These are phyloP conservation scores for Gallinago nigripennis DNA, from an alignment of 2,797 vertebrate genomes.

Conservation along the genomic window DNA sequence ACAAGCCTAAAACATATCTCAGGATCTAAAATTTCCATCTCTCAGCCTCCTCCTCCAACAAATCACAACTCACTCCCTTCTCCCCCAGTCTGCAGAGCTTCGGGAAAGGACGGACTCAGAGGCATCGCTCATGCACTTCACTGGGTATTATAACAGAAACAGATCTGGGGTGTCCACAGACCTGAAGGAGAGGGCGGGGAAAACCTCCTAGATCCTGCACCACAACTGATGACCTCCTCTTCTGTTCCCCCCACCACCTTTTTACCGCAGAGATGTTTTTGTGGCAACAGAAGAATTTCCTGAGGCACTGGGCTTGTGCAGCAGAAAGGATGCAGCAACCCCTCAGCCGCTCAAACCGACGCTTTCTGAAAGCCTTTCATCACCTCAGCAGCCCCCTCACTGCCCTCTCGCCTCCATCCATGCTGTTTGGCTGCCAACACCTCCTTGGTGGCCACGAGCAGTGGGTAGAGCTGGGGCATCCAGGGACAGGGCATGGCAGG, in stretches of 20 bases:
- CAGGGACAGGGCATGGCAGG: accelerated
- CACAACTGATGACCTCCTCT: neutral
- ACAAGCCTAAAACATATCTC: constrained; percentile 16
- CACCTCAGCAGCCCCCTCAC: neutral
- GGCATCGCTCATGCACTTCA: neutral
- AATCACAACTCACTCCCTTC: neutral
- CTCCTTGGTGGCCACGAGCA: accelerated
- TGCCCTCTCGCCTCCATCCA: neutral
- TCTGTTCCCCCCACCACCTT: neutral
- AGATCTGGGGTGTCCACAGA: neutral
- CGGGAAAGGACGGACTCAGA: neutral
- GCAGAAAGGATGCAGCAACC: neutral
- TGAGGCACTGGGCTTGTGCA: neutral
- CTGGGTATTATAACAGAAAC: neutral
- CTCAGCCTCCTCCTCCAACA: neutral
- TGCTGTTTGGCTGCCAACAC: neutral
- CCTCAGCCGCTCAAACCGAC: accelerated
- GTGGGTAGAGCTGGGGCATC: neutral
- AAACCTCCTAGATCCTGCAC: neutral
- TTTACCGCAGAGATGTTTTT: neutral
- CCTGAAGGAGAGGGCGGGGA: neutral
- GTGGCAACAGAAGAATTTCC: neutral
- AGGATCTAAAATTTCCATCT: constrained; percentile 23
- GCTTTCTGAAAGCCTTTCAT: neutral
- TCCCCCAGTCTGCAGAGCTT: neutral